Evolutionary conservation across 1,140 invertebrate genomes (phyloP), one percentile per base, ranked within the genome.

Genomic region (Hormaphis cornu): DNA sequence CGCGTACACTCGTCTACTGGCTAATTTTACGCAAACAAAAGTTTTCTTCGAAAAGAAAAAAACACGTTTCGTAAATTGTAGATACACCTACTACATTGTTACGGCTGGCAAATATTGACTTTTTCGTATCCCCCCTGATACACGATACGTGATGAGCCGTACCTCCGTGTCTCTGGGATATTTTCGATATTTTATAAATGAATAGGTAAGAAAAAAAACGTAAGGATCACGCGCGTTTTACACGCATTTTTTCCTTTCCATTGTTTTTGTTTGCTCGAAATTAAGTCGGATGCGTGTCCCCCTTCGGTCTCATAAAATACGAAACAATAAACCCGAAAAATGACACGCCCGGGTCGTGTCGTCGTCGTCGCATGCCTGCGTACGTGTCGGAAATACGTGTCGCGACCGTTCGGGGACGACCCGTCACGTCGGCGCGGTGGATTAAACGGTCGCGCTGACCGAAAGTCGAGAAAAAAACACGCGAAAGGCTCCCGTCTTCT

Each of bases 241-340:
- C 20, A n/a, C 3, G 18, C 37, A 16, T 22, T 18, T 22, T 56
- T 56, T 22, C 16, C 35, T 40, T n/a, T n/a, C n/a, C n/a, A 24
- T 58, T 58, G 33, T 58, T 58, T 40, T 58, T 58, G 40, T 58
- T 58, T 58, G 6, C 54, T n/a, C 33, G 14, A 35, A 58, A 58
- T 58, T 58, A 56, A 58, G 33, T 58, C 20, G n/a, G 35, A 58
- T 58, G 33, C 40, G 22, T 58, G 35, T n/a, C n/a, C n/a, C n/a
- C 54, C 35, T 14, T 9, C 35, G 54, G 54, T 40, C 54, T 20
- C 40, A 37, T 24, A 37, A 22, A 3, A 20, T 18, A n/a, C 40
- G 16, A 40, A 7, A 58, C 54, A 40, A 58, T 58, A 58, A 40
- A 40, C 20, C 20, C 35, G 14, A 40, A 58, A 58, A 24, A 58